Evolutionary conservation across 2,888 invertebrate species (phyloP), one percentile per base, ranked within the genome.

Genomic region (Aquatica leii): DNA sequence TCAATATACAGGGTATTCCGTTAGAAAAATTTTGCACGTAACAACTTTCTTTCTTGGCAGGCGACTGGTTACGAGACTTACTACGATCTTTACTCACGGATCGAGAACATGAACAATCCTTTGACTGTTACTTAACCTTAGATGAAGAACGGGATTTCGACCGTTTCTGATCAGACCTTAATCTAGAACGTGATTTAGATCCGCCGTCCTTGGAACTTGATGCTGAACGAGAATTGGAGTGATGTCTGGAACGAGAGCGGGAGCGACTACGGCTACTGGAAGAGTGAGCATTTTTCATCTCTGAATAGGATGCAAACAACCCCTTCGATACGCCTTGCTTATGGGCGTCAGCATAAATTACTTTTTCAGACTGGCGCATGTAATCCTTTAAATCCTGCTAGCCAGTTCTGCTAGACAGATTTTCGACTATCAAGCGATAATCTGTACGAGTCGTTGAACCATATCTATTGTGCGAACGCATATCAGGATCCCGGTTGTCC

Each of bases 361-460:
- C 98, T 86, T 98, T 98, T 68, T 98, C 98, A 73, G 97, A 96
- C 83, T 96, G 95, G 75, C 98, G 90, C 97, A 98, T 98, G 84
- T 95, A 96, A 86, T 98, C 98, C 87, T 98, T 98, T 83, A 98
- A 87, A 84, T 98, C 98, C 97, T 98, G 98, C 98, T 98, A 99
- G 86, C 97, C 97, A 79, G 97, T 96, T 77, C 98, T 91, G 80
- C 97, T 97, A 70, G 97, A 98, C 71, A 99, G 87, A 85, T 99
- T 99, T 84, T 98, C 98, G 74, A 99, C 97, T 81, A 96, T 91
- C 69, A 98, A 88, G 73, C 98, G 91, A 82, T 97, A 94, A 85
- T 98, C 97, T 74, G 98, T 98, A 77, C 98, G 90, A 73, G 95
- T 94, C 59, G 98, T 98, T 74, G 98, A 97, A 69, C 98, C 98